These are phyloP conservation scores for Lacanobia oleracea DNA, from an alignment of 2,888 invertebrate genomes.

Conservation along the genomic window DNA sequence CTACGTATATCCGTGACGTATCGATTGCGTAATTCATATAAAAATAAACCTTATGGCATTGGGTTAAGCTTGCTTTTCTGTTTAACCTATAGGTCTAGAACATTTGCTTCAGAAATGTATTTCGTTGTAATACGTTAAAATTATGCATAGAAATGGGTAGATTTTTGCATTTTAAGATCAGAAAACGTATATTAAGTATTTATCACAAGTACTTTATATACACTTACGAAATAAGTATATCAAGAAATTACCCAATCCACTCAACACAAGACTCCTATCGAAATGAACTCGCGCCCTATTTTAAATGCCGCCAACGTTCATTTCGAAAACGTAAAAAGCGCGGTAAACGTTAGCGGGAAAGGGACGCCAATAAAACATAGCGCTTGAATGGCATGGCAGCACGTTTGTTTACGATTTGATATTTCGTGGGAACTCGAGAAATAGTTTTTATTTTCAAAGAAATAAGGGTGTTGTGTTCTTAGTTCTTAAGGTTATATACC, in stretches of 20 bases:
- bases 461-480: slow-evolving; percentile 80
- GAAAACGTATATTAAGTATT: slow-evolving; percentile 69
- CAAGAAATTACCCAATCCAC: slow-evolving; percentile 87
- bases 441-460: slow-evolving; percentile 86
- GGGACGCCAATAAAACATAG: slow-evolving; percentile 90
- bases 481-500: slow-evolving; percentile 76
- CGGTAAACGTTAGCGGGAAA: slow-evolving; percentile 88
- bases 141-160: slow-evolving; percentile 71
- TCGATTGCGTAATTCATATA: slow-evolving; percentile 44
- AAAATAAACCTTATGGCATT: slow-evolving; percentile 67
- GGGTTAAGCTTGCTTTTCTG: slow-evolving; percentile 61
- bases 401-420: slow-evolving; percentile 89
- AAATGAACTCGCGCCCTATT: slow-evolving; percentile 88
- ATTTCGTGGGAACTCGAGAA: slow-evolving; percentile 83
- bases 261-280: slow-evolving; percentile 84
- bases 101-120: slow-evolving; percentile 85
- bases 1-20: slow-evolving; percentile 89
- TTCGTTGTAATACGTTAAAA: slow-evolving; percentile 76
- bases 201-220: slow-evolving; percentile 73
- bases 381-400: slow-evolving; percentile 84
- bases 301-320: slow-evolving; percentile 89
- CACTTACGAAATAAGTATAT: slow-evolving; percentile 86
- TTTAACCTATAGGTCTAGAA: slow-evolving; percentile 72
- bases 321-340: slow-evolving; percentile 88
- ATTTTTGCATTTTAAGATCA: slow-evolving; percentile 67